Conservation (phyloP, 2,888 invertebrate genomes). For the Mechanitis messenoides region DNA sequence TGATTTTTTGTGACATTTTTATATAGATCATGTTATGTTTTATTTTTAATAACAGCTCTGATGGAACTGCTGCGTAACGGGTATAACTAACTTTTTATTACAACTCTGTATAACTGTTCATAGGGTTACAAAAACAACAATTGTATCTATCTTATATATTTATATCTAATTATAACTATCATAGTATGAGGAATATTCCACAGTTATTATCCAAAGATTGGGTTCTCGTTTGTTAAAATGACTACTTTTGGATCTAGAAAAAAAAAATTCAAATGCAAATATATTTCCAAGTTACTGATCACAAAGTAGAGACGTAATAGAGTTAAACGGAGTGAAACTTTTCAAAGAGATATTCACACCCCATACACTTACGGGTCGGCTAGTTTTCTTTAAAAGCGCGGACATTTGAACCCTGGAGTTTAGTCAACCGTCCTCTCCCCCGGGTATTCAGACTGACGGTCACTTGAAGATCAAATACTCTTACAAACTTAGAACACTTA, state of each 20-base stretch:
- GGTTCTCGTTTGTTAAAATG: neutral
- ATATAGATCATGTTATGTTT: neutral
- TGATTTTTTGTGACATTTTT: neutral
- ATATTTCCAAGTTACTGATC: conserved; percentile 10
- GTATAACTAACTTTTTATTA: neutral
- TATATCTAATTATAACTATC: neutral
- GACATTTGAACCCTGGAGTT: conserved; percentile 64
- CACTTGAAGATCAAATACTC: conserved; percentile 47
- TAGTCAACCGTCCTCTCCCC: conserved; percentile 67
- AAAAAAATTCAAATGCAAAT: neutral
- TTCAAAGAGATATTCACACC: conserved; percentile 66
- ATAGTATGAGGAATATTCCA: neutral
- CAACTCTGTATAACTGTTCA: conserved; percentile 1
- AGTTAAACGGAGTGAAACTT: conserved; percentile 35
- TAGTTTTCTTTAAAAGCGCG: conserved; percentile 67
- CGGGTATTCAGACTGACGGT: conserved; percentile 55
- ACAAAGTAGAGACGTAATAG: conserved; percentile 28
- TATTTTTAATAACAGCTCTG: conserved; percentile 2
- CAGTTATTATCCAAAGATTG: neutral
- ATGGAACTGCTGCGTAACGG: conserved; percentile 1
- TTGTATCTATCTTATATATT: neutral
- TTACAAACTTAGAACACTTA: neutral
- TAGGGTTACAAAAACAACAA: conserved; percentile 3
- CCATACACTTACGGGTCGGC: conserved; percentile 52
- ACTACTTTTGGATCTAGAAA: conserved; percentile 10